These are phyloP conservation scores for Phalacrocorax carbo DNA, from an alignment of 2,113 vertebrate species.

Conservation along the genomic window DNA sequence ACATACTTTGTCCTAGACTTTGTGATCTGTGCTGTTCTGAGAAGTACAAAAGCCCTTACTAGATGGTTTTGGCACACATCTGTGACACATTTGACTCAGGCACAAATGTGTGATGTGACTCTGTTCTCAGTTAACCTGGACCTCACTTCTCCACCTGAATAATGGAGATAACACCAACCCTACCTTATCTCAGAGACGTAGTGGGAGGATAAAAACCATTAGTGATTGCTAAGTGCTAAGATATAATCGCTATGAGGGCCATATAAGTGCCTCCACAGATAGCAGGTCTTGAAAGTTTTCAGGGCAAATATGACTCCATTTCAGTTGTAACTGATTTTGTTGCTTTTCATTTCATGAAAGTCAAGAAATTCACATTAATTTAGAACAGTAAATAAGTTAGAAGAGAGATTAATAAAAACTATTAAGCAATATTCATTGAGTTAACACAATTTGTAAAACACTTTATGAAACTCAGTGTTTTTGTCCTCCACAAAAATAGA, in stretches of 20 bases:
- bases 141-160: conserved; percentile 17
- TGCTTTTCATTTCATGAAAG: not conserved
- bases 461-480: not conserved
- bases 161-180: not conserved
- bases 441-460: not conserved
- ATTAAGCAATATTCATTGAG: not conserved
- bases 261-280: not conserved
- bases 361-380: not conserved
- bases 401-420: not conserved
- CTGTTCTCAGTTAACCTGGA: not conserved
- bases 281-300: not conserved
- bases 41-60: not conserved
- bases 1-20: not conserved
- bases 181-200: not conserved
- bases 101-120: not conserved
- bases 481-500: not conserved
- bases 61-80: not conserved
- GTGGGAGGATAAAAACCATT: not conserved
- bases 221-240: not conserved
- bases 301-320: not conserved
- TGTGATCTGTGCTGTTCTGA: not conserved
- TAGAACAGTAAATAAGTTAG: not conserved
- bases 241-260: not conserved
- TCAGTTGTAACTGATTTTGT: not conserved
- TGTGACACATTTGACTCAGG: not conserved